Conservation (phyloP, 2,888 invertebrate species). For the Ctena decussata region DNA sequence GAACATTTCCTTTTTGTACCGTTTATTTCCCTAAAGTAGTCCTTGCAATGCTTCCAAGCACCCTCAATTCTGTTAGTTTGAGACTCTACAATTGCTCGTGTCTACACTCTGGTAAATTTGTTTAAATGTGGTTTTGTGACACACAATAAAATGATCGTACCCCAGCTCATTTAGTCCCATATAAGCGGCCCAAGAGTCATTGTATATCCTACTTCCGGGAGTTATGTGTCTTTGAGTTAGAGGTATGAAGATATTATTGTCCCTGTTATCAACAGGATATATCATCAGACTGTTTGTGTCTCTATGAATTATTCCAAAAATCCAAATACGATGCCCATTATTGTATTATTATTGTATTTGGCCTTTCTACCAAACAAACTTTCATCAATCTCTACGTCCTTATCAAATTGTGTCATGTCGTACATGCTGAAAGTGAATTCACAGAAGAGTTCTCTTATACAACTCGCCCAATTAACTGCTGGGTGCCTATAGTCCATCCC, state of each 20-base stretch:
- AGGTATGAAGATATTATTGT: not conserved
- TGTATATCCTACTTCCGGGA: not conserved
- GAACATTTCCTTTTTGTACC: not conserved
- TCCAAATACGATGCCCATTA: not conserved
- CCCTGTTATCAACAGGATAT: not conserved
- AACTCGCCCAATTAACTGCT: not conserved
- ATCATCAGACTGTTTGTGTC: not conserved
- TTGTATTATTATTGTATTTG: not conserved
- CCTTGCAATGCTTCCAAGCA: not conserved
- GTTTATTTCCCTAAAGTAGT: not conserved
- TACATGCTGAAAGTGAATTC: not conserved
- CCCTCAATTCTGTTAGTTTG: not conserved
- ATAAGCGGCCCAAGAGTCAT: not conserved
- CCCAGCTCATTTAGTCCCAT: not conserved
- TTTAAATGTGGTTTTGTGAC: not conserved
- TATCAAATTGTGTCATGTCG: not conserved
- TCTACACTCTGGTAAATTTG: not conserved
- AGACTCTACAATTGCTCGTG: not conserved
- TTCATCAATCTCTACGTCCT: not conserved
- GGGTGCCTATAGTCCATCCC: not conserved
- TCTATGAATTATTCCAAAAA: conserved; percentile 6
- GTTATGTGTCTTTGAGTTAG: not conserved
- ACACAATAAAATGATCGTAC: not conserved
- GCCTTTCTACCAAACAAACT: not conserved
- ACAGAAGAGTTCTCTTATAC: not conserved